These are phyloP conservation scores for Danio jaintianensis DNA, from an alignment of 2,797 vertebrate species.

Conservation along the genomic window DNA sequence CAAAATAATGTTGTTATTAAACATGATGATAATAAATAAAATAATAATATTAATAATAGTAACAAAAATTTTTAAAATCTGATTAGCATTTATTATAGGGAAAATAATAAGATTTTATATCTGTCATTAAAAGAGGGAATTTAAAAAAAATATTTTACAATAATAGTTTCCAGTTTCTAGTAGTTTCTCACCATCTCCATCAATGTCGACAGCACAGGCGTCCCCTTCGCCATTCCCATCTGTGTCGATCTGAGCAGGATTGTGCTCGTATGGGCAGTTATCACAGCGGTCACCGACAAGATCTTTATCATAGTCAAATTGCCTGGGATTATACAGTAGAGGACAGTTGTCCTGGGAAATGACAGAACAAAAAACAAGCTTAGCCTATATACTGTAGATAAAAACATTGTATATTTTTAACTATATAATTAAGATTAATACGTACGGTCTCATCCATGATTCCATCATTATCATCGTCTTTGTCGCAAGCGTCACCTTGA, in stretches of 20 bases:
- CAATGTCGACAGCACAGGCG: conserved; percentile 95
- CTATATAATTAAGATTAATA: background rate
- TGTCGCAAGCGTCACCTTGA: conserved; percentile 95
- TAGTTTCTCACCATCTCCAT: conserved; percentile 90
- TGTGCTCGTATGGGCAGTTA: conserved; percentile 96
- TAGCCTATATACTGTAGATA: background rate
- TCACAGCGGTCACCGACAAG: conserved; percentile 97
- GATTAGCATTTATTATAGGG: too few relatives aligned
- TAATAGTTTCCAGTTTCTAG: too few relatives aligned
- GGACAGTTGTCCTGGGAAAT: conserved; percentile 91
- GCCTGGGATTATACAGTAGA: conserved; percentile 95
- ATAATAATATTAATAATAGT: too few relatives aligned
- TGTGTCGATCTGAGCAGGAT: conserved; percentile 95
- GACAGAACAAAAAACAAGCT: background rate
- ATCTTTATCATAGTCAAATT: conserved; percentile 97
- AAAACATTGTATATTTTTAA: background rate
- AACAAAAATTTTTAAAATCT: too few relatives aligned
- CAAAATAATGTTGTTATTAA: too few relatives aligned
- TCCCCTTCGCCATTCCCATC: conserved; percentile 95
- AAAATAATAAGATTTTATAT: too few relatives aligned
- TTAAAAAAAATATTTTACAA: too few relatives aligned
- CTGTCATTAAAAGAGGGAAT: too few relatives aligned
- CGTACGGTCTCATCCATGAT: conserved; percentile 92
- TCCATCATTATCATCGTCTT: conserved; percentile 95
- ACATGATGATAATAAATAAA: too few relatives aligned